Base-by-base conservation (phyloP, 2,888 invertebrate species). In the Arctia plantaginis region DNA sequence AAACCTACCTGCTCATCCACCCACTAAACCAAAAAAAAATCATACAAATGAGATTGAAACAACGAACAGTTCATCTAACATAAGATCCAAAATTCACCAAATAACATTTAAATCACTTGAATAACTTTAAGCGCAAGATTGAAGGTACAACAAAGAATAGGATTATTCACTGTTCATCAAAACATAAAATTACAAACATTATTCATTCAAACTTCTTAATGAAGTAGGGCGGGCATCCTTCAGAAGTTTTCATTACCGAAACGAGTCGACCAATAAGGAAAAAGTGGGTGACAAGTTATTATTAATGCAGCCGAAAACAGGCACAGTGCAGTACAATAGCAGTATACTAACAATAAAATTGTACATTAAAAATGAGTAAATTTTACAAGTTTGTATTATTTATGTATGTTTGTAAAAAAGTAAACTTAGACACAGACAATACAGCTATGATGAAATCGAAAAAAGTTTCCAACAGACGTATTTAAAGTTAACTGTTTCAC, bases 171-270 rank as follows among this genome's bases (percentile, higher is more conserved):
- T 79, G 82, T 76, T 82, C 80, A 80, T 71, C 78, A 78, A 81
- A 83, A 81, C 77, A 81, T 85, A 77, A 81, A 85, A 85, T 85
- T 78, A 81, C 79, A 77, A 84, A 85, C 81, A 85, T 85, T 82
- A 85, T 80, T 85, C 85, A 79, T 83, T 79, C 75, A 71, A 82
- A 84, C 76, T 84, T 82, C 72, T 72, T 82, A 80, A 82, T 81
- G 81, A 81, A 85, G 85, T 77, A 72, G 74, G 71, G 55, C 30
- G 67, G 70, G 69, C 65, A 85, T 82, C 80, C 80, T 80, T 84
- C 79, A 77, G 72, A 86, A 84, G 79, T 85, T 86, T 85, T 86
- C 82, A 86, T 86, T 84, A 86, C 44, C 71, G 77, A 81, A 82
- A 81, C 79, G 81, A 81, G 72, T 80, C 65, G 62, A 76, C 83